These are phyloP conservation scores for Circaetus cinerascens DNA, from an alignment of 2,113 vertebrate genomes.

Conservation along the genomic window DNA sequence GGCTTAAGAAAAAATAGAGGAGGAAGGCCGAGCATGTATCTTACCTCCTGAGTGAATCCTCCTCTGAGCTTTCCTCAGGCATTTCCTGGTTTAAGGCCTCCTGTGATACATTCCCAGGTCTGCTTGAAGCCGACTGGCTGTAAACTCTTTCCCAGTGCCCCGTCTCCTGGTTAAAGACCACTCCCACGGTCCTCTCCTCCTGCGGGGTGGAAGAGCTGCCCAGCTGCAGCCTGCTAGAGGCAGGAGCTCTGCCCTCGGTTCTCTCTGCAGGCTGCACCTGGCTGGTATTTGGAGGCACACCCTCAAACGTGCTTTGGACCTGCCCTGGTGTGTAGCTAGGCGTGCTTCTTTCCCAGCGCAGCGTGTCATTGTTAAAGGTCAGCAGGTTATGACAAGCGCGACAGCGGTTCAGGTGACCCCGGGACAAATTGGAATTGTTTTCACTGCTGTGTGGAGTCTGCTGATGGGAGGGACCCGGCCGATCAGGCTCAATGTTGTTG, in stretches of 20 bases:
- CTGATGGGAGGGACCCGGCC: conserved; percentile 86
- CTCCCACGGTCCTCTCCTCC: conserved; percentile 89
- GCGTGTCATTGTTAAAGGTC: conserved; percentile 96
- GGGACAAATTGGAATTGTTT: conserved; percentile 81
- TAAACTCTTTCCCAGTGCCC: conserved; percentile 95
- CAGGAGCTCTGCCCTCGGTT: conserved; percentile 72
- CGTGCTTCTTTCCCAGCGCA: conserved; percentile 94
- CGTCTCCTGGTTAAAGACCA: conserved; percentile 97
- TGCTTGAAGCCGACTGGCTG: conserved; percentile 84
- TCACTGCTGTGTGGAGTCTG: conserved; percentile 82
- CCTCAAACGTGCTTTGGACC: conserved; percentile 78
- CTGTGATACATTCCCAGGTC: conserved; percentile 85
- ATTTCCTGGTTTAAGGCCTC: conserved; percentile 99
- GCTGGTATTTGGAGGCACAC: conserved; percentile 76
- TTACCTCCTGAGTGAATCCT: conserved; percentile 97
- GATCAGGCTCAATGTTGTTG: conserved; percentile 92
- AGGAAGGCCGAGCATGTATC: conserved; percentile 15
- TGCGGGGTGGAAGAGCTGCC: conserved; percentile 79
- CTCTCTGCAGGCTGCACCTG: conserved; percentile 81
- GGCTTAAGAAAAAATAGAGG: not conserved
- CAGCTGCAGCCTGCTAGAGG: conserved; percentile 81
- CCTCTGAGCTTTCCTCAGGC: conserved; percentile 94
- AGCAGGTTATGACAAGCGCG: conserved; percentile 98
- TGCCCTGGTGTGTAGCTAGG: conserved; percentile 84
- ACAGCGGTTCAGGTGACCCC: conserved; percentile 94